Evolutionary conservation across 2,888 invertebrate species (phyloP), one percentile per base, ranked within the genome.

Genomic region (Buathra laborator): DNA sequence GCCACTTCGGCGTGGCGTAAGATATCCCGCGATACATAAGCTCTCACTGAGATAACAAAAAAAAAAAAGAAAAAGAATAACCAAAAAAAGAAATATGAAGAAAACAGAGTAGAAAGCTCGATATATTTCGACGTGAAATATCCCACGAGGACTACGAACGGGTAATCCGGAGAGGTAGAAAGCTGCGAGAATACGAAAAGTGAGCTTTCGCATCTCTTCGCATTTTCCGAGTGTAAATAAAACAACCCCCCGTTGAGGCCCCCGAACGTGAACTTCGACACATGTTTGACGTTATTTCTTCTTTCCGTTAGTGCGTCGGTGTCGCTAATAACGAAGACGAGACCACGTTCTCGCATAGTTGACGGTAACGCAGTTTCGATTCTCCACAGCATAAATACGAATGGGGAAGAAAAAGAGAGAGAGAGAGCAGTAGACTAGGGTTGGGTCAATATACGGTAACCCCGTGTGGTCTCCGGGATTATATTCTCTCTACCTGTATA

Each of bases 401-500:
- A 9, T 24, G 37, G 2, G 16, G 10, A 24, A 53, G 24, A 24
- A 24, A 24, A 24, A 24, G 24, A 24, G 24, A 24, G 24, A 24
- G 24, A 24, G 24, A 66, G 48, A 29, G 19, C 48, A 37, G 64
- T 7, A 14, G 75, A 14, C 10, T n/a, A 51, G 37, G 48, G 32
- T 48, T 19, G 37, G 53, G 51, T 66, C 66, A 66, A 66, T 66
- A 53, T 3, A 24, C 37, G 75, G 53, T 66, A 76, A 76, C 64
- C 66, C 51, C 43, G 51, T n/a, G 75, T n/a, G 75, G 43, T 14
- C 12, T 32, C 16, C 5, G 19, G 64, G 64, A 75, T 51, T 51
- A 68, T 32, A n/a, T 43, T 43, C 19, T 51, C 14, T 48, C 48
- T 14, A 37, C 2, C 14, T 3, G 32, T 62, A 16, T 32, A 29